A percentile compares a stretch with the other conserved stretches of the same genome.
phyloP scores from a whole-genome alignment of 2,888 invertebrate genomes.

The Andricus quercusramuli region DNA sequence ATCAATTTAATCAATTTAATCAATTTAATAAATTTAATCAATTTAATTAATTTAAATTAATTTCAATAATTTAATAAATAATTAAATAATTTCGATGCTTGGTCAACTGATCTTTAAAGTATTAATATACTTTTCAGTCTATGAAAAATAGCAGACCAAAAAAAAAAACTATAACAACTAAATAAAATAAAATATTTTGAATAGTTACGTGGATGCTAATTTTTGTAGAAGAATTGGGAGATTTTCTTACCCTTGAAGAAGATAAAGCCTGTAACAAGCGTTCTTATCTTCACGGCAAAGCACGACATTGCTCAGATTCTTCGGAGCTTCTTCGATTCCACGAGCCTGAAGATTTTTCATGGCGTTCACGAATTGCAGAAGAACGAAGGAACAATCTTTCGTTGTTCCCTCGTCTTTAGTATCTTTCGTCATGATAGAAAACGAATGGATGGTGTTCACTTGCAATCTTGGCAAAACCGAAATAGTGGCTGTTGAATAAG shows the following conservation, averaged over 20 bases:
- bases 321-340: slow-evolving; percentile 89
- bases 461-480: slow-evolving; percentile 88
- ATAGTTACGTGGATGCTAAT: too few relatives aligned
- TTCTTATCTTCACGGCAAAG: slow-evolving; percentile 86
- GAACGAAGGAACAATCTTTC: slow-evolving; percentile 87
- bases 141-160: too few relatives aligned
- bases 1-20: too few relatives aligned
- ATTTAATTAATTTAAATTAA: too few relatives aligned
- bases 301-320: slow-evolving; percentile 86
- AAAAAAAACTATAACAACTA: too few relatives aligned
- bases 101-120: too few relatives aligned
- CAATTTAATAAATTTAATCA: too few relatives aligned
- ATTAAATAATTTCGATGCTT: too few relatives aligned
- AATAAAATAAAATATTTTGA: too few relatives aligned
- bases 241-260: slow-evolving; percentile 86
- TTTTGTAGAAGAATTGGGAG: neutral
- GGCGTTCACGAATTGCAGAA: slow-evolving; percentile 90
- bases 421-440: slow-evolving; percentile 82
- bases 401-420: slow-evolving; percentile 79
- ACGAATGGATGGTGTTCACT: slow-evolving; percentile 87
- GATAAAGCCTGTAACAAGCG: slow-evolving; percentile 84
- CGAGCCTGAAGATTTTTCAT: slow-evolving; percentile 90
- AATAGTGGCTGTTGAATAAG: slow-evolving; percentile 83
- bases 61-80: too few relatives aligned
- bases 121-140: too few relatives aligned